These are phyloP conservation scores for Seira musarum DNA, from an alignment of 2,888 invertebrate species.

Conservation along the genomic window DNA sequence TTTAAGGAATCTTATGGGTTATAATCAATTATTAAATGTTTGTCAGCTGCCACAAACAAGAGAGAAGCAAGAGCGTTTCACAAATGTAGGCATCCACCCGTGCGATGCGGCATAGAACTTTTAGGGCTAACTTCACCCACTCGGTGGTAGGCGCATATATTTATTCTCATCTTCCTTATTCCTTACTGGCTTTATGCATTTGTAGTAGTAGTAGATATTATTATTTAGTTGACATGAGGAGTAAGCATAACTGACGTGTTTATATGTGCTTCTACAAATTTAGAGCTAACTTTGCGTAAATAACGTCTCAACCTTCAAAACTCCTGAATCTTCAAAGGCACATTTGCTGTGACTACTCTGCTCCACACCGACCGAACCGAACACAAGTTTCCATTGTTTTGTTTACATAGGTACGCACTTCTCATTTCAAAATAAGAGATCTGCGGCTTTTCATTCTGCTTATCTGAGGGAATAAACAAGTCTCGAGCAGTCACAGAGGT, in stretches of 20 bases:
- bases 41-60: slow-evolving; percentile 50
- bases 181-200: too few relatives aligned
- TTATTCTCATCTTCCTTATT: neutral
- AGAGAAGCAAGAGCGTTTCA: neutral
- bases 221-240: slow-evolving; percentile 43
- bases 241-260: slow-evolving; percentile 51
- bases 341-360: neutral
- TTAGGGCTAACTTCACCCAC: too few relatives aligned
- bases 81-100: neutral
- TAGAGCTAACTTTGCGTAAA: slow-evolving; percentile 10
- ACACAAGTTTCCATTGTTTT: too few relatives aligned
- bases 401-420: slow-evolving; percentile 3
- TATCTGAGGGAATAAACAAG: neutral
- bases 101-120: neutral
- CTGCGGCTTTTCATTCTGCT: neutral
- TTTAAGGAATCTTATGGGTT: slow-evolving; percentile 47
- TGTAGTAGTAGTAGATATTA: slow-evolving; percentile 28
- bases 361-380: too few relatives aligned
- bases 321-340: neutral
- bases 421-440: neutral
- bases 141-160: neutral
- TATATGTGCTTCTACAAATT: slow-evolving; percentile 31
- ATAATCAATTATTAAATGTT: slow-evolving; percentile 52
- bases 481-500: neutral
- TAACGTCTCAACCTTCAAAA: slow-evolving; percentile 10